Evolutionary conservation across 2,797 vertebrate species (phyloP).

Genomic region (Brachyrhaphis roseni): DNA sequence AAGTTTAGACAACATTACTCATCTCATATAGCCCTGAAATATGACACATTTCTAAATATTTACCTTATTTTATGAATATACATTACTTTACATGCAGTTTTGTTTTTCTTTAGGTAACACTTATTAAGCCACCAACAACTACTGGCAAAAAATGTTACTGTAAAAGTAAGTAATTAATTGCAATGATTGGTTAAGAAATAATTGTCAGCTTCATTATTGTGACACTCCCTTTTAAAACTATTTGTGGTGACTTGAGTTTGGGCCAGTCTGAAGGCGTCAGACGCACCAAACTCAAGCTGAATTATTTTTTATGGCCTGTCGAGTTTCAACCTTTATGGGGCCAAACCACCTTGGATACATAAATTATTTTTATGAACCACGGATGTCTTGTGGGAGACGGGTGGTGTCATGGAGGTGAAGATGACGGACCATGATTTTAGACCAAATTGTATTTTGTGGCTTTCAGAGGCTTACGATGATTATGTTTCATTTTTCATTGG

Average conservation of each 20-base stretch:
- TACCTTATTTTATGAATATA: not conserved
- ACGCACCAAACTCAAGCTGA: not conserved
- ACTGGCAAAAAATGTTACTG: not conserved
- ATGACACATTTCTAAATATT: not conserved
- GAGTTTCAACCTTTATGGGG: not conserved
- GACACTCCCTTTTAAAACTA: not conserved
- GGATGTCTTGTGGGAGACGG: not conserved
- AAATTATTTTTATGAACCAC: not conserved
- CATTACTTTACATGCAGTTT: not conserved
- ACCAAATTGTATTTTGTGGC: not conserved
- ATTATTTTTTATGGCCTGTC: not conserved
- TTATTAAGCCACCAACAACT: not conserved
- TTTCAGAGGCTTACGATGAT: not conserved
- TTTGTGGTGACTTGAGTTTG: not conserved
- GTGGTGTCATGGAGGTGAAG: conserved; percentile 3
- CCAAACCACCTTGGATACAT: conserved; percentile 1
- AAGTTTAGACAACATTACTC: not conserved
- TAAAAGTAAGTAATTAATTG: not conserved
- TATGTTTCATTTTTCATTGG: not conserved
- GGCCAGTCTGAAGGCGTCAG: not conserved
- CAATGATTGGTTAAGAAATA: not conserved
- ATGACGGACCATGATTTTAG: not conserved
- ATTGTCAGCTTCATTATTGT: not conserved
- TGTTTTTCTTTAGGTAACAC: not conserved
- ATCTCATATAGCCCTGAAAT: not conserved